Conservation (phyloP, 2,113 vertebrate genomes). For the Odontesthes bonariensis region DNA sequence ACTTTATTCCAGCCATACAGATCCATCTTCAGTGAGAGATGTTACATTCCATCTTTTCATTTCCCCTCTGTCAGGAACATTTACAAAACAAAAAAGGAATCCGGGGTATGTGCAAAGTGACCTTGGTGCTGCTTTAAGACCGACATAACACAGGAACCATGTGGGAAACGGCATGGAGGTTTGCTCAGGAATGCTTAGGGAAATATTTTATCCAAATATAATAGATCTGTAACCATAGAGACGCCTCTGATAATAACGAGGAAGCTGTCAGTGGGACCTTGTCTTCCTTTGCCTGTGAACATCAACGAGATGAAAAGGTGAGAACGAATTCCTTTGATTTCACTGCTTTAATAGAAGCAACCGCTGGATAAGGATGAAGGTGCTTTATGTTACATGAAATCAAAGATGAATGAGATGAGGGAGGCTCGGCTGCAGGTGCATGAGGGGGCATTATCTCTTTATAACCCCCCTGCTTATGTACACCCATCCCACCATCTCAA, state of each 20-base stretch:
- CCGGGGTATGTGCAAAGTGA: conserved; percentile 8
- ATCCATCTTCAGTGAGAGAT: background rate
- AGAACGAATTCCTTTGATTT: conserved; percentile 60
- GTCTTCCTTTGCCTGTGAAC: conserved; percentile 42
- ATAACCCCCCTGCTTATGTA: background rate
- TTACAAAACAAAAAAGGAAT: background rate
- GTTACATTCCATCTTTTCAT: conserved; percentile 36
- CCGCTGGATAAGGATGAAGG: conserved; percentile 11
- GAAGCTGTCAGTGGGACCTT: conserved; percentile 14
- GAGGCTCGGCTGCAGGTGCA: background rate
- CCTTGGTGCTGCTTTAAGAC: conserved; percentile 40
- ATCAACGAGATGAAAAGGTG: conserved; percentile 45
- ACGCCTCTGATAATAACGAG: conserved; percentile 48
- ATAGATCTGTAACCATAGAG: conserved; percentile 60
- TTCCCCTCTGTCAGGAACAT: background rate
- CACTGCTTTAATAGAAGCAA: conserved; percentile 22
- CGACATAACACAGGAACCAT: conserved; percentile 24
- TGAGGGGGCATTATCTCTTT: background rate
- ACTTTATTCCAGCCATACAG: conserved; percentile 7
- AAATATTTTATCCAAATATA: conserved; percentile 43
- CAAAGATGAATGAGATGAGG: background rate
- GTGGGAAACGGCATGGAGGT: conserved; percentile 29
- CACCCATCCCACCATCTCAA: background rate
- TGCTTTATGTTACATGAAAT: conserved; percentile 10
- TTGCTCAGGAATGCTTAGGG: conserved; percentile 32